Evolutionary conservation across 2,888 invertebrate species (phyloP), one percentile per base, ranked within the genome.

Genomic region (Rhyacophila evoluta): DNA sequence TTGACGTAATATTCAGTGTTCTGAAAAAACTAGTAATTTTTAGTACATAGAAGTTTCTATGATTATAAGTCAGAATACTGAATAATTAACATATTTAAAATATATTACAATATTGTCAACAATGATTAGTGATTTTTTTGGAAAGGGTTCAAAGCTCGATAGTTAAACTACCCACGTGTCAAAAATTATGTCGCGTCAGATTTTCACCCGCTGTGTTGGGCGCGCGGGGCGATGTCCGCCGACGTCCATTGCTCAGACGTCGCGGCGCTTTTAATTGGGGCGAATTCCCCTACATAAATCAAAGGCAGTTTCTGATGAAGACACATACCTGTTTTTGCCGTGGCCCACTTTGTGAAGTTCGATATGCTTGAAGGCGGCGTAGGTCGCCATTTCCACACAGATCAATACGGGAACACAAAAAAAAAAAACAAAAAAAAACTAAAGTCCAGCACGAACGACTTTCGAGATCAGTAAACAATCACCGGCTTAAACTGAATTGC

Each of bases 301-400:
- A 12, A 70, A 5, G n/a, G 15, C 5, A 38, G 1, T 29, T 67
- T 29, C 29, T n/a, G 11, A 33, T 55, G 27, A 15, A 11, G 33
- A 73, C 25, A 67, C 89, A 91, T 90, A 97, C 97, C 96, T 95
- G 91, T 95, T 95, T 90, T 97, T 97, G 87, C 96, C 95, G 89
- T 95, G 95, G 88, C 97, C 97, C 87, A 97, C 95, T 90, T 96
- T 96, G 92, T 96, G 96, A 85, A 97, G 93, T 91, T 97, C 97
- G 88, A 97, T 94, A 90, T 97, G 96, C 90, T 96, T 95, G 92
- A 96, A 97, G 84, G 95, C 94, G 87, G 96, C 95, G 92, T 96
- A 97, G 87, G 96, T 95, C 87, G 96, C 96, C 96, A 97, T 95
- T 85, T 84, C 86, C 36, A 69, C 55, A 55, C 41, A 38, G 71